A percentile compares a stretch with the other conserved stretches of the same genome.
These are phyloP conservation scores for Macaria notata DNA, from an alignment of 2,888 invertebrate genomes.

Conservation along the genomic window DNA sequence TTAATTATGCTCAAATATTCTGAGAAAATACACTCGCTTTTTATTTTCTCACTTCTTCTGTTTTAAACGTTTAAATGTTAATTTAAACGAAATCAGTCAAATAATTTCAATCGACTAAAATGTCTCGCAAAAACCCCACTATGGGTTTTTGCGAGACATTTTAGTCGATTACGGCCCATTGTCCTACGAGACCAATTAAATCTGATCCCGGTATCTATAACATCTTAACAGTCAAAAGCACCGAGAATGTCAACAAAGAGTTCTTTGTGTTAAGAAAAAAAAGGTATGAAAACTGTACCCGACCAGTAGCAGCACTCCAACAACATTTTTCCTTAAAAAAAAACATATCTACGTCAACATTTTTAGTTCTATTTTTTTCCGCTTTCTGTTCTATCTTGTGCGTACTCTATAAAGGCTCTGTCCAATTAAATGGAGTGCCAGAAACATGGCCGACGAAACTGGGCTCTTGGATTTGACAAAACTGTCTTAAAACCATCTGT, in stretches of 20 bases:
- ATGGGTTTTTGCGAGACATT: too few species aligned
- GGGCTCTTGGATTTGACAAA: constrained; percentile 38
- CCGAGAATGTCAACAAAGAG: constrained; percentile 37
- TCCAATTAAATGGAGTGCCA: constrained; percentile 63
- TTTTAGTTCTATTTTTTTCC: too few species aligned
- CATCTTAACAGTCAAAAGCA: constrained; percentile 27
- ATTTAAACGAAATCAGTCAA: background rate
- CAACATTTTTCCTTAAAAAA: too few species aligned
- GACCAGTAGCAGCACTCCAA: too few species aligned
- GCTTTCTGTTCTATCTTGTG: too few species aligned
- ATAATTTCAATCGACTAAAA: background rate
- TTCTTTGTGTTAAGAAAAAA: constrained; percentile 46
- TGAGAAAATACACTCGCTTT: background rate
- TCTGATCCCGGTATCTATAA: constrained; percentile 28
- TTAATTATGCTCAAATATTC: too few species aligned
- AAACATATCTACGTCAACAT: too few species aligned
- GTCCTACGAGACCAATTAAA: constrained; percentile 6
- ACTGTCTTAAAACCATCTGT: constrained; percentile 40
- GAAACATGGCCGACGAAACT: constrained; percentile 43
- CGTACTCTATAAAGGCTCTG: constrained; percentile 40
- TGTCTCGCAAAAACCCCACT: background rate
- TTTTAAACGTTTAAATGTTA: too few species aligned
- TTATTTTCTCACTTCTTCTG: background rate
- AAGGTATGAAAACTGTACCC: constrained; percentile 22
- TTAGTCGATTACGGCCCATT: background rate